Evolutionary conservation across 2,888 invertebrate genomes (phyloP).

Genomic region (Pandemis corylana): DNA sequence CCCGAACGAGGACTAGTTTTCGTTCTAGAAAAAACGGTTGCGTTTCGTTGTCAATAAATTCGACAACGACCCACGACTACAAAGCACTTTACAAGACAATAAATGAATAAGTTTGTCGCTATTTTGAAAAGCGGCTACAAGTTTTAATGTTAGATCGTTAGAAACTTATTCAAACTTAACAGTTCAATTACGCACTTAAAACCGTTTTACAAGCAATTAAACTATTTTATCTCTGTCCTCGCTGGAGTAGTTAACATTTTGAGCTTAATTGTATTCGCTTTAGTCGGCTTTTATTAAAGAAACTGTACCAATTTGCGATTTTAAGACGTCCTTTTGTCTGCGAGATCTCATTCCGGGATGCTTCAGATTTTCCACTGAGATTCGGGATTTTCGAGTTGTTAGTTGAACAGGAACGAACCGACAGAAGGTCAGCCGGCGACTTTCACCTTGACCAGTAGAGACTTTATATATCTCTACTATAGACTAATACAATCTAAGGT

Average conservation of each 20-base stretch:
- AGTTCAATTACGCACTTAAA: not conserved
- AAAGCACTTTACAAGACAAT: no score
- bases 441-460: not conserved
- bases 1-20: no score
- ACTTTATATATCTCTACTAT: no score
- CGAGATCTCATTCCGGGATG: conserved; percentile 37
- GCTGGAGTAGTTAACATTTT: conserved; percentile 22
- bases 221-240: not conserved
- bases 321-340: conserved; percentile 33
- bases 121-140: no score
- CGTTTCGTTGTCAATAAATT: no score
- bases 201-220: conserved; percentile 7
- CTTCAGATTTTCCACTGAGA: conserved; percentile 36
- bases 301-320: conserved; percentile 37
- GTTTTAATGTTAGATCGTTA: no score
- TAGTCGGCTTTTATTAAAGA: conserved; percentile 31
- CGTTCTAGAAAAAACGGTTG: no score
- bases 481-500: no score
- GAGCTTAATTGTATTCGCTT: conserved; percentile 22
- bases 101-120: no score
- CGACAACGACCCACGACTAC: no score
- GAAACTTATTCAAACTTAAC: no score
- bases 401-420: conserved; percentile 8
- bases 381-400: conserved; percentile 22
- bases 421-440: conserved; percentile 18